phyloP scores from a whole-genome alignment of 2,797 vertebrate species.

The Clarias pachynema region DNA sequence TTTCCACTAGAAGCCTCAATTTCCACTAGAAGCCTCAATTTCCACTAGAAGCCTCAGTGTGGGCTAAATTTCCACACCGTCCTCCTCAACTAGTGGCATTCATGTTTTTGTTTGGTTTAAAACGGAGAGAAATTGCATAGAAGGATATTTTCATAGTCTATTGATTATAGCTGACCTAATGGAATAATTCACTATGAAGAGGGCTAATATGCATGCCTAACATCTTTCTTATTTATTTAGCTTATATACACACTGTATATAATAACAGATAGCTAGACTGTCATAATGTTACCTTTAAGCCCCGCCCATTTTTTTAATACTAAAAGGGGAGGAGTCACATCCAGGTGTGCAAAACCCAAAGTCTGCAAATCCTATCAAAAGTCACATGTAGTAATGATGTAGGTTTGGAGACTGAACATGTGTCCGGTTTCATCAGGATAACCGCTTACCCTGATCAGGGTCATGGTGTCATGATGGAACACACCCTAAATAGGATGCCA shows the following conservation, averaged over 20 bases:
- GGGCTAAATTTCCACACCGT: slow-evolving; percentile 43
- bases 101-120: neutral
- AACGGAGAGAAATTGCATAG: slow-evolving; percentile 1
- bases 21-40: slow-evolving; percentile 53
- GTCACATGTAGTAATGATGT: neutral
- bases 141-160: neutral
- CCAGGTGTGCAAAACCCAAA: neutral
- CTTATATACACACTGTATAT: too few species aligned
- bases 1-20: slow-evolving; percentile 8
- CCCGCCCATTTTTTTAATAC: neutral
- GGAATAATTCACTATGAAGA: neutral
- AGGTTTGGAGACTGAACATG: neutral
- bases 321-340: neutral
- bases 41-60: slow-evolving; percentile 50
- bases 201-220: neutral
- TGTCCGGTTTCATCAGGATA: neutral
- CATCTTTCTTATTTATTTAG: neutral
- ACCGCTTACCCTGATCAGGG: neutral
- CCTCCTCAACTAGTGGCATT: slow-evolving; percentile 18
- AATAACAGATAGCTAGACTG: too few species aligned
- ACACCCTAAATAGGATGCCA: neutral
- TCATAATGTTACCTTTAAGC: neutral
- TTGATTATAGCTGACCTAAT: too few species aligned
- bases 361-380: neutral
- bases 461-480: neutral